Base-by-base conservation (phyloP, 2,113 vertebrate species). In the Chelonoidis abingdonii region DNA sequence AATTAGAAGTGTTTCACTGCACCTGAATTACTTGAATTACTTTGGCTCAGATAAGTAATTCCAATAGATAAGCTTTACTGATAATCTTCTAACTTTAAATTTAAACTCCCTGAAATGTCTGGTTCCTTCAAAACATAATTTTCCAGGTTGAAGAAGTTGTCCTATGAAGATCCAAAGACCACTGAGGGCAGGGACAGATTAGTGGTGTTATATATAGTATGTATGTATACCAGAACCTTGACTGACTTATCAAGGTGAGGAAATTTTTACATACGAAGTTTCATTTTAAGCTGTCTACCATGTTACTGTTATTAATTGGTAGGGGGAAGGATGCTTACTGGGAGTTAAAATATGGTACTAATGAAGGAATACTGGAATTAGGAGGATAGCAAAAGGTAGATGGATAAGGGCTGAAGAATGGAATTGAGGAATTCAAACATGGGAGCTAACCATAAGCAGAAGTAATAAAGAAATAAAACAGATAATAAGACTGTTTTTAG, bases 21-120 rank as follows among this genome's bases (percentile, higher is more conserved):
- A 97, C 95, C 94, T 98, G 98, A 98, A 98, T 97, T 96, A 88
- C 72, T 80, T 91, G 93, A 92, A 92, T 96, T 98, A 94, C 96
- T 97, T 96, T 95, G 94, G 86, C 93, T 98, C 93, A 97, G 95
- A 96, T 96, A 98, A 98, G 96, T 97, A 97, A 97, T 98, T 98
- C 94, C 92, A 97, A 94, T 97, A 98, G 97, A 98, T 97, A 3
- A 1, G 75, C 81, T 93, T 97, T 96, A 84, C 83, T 94, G 97
- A 98, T 98, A 97, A 97, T 97, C 97, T 95, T 97, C 80, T 89
- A 90, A 95, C 92, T 97, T 98, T 94, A 97, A 97, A 98, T 97
- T 97, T 97, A 95, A 69, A 94, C 87, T 95, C n/a, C 65, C 92
- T 97, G 95, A 97, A 97, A 98, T 97, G 53, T 96, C 92, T 97